phyloP scores from a whole-genome alignment of 2,888 invertebrate species.

The Bembecia ichneumoniformis region DNA sequence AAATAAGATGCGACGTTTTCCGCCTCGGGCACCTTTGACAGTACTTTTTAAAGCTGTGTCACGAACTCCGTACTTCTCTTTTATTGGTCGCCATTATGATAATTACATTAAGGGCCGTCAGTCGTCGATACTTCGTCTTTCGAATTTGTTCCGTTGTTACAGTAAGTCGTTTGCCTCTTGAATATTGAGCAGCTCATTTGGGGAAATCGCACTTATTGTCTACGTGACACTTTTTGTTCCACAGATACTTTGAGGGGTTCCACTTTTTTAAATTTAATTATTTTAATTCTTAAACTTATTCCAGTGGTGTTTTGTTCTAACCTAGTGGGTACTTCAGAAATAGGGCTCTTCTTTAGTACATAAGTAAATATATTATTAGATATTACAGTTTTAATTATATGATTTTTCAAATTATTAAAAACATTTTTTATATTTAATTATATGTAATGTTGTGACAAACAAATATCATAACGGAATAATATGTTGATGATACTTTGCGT shows the following conservation, averaged over 20 bases:
- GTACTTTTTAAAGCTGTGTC: constrained; percentile 68
- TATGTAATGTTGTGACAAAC: no score
- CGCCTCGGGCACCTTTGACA: constrained; percentile 67
- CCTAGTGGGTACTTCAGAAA: no score
- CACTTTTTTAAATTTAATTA: background rate
- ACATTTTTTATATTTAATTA: no score
- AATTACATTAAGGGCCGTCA: constrained; percentile 66
- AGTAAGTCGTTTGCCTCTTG: constrained; percentile 57
- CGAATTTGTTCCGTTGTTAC: constrained; percentile 68
- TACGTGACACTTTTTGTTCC: constrained; percentile 57
- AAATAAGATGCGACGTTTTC: constrained; percentile 70
- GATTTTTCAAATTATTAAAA: no score
- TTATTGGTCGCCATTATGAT: constrained; percentile 71
- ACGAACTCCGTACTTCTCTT: constrained; percentile 66
- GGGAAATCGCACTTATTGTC: constrained; percentile 64
- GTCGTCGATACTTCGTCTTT: constrained; percentile 65
- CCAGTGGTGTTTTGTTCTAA: no score
- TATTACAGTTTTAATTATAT: no score
- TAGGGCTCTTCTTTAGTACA: no score
- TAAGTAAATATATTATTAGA: no score
- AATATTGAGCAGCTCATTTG: constrained; percentile 68
- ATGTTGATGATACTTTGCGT: no score
- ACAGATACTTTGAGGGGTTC: constrained; percentile 14
- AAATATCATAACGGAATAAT: no score
- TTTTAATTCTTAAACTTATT: background rate